Evolutionary conservation across 2,888 invertebrate species (phyloP).

Genomic region (Ellobium chinense): DNA sequence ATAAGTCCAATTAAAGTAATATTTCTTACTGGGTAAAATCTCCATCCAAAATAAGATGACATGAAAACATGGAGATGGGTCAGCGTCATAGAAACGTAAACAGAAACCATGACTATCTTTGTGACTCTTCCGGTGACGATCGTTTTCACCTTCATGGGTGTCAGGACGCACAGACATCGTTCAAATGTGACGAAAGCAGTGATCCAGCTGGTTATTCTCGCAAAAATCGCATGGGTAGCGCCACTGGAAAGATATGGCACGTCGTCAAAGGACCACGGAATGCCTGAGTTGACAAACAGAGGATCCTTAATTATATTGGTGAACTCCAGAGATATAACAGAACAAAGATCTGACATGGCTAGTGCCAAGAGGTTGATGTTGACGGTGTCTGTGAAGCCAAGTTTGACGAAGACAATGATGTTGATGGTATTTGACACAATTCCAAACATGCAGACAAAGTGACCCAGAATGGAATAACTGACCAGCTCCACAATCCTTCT

Average conservation of each 20-base stretch:
- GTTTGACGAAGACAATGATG: slow-evolving; percentile 5
- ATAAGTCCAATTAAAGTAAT: background rate
- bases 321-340: background rate
- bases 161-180: slow-evolving; percentile 4
- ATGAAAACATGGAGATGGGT: background rate
- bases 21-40: slow-evolving; percentile 1
- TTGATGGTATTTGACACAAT: slow-evolving; percentile 1
- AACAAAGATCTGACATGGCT: background rate
- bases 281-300: background rate
- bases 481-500: too few species aligned
- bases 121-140: background rate
- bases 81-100: background rate
- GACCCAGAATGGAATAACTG: background rate
- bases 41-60: background rate
- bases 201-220: slow-evolving; percentile 8
- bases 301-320: background rate
- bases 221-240: background rate
- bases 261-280: background rate
- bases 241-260: background rate
- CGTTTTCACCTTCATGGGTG: slow-evolving; percentile 1
- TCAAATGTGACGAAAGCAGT: slow-evolving; percentile 15
- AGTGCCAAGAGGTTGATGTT: background rate
- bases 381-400: slow-evolving; percentile 5
- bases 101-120: background rate
- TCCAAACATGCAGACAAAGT: background rate